These are phyloP conservation scores for Channa striata DNA, from an alignment of 2,797 vertebrate genomes.

Conservation along the genomic window DNA sequence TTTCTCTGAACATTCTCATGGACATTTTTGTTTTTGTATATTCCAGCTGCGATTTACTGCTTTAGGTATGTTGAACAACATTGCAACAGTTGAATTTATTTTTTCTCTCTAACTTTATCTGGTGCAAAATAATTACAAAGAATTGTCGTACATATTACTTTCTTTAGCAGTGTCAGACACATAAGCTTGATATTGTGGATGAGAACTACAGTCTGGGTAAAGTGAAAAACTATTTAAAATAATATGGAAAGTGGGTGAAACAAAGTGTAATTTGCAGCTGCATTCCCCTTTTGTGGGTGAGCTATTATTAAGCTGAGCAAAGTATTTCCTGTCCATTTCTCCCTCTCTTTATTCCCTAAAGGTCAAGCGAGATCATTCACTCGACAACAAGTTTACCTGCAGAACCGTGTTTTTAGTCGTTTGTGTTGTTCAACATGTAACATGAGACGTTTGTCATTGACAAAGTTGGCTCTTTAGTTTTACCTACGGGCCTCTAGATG, in stretches of 20 bases:
- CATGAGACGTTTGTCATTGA: slow-evolving; percentile 44
- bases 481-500: slow-evolving; percentile 70
- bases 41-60: slow-evolving; percentile 15
- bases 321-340: background rate
- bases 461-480: slow-evolving; percentile 19
- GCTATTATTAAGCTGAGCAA: slow-evolving; percentile 3
- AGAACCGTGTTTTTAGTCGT: slow-evolving; percentile 18
- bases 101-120: background rate
- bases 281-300: background rate
- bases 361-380: background rate
- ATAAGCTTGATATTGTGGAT: background rate
- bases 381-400: slow-evolving; percentile 1
- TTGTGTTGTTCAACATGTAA: slow-evolving; percentile 22
- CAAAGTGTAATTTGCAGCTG: background rate
- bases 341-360: background rate
- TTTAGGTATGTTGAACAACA: background rate
- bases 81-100: background rate
- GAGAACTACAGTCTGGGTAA: background rate
- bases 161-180: background rate
- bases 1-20: slow-evolving; percentile 67
- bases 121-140: background rate
- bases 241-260: slow-evolving; percentile 2
- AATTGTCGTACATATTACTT: background rate
- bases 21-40: background rate
- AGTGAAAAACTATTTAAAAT: background rate